phyloP scores from a whole-genome alignment of 2,797 vertebrate species.

The Rhynchonycteris naso region DNA sequence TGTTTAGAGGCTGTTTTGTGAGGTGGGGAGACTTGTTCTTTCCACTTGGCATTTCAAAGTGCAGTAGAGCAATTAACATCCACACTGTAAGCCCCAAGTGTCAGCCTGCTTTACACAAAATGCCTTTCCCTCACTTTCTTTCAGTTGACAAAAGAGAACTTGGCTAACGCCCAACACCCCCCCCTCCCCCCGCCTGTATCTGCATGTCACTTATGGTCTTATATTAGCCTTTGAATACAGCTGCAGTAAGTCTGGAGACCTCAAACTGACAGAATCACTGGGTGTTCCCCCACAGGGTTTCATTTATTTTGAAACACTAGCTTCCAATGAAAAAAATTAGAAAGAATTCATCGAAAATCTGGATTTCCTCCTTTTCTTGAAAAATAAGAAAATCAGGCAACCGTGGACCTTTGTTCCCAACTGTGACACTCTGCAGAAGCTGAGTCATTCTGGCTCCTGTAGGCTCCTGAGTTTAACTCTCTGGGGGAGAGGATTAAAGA shows the following conservation, averaged over 20 bases:
- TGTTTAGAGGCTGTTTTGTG: not conserved
- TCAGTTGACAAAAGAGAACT: not conserved
- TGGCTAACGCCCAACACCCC: not conserved
- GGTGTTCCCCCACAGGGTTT: not conserved
- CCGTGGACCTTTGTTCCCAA: not conserved
- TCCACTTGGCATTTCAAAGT: constrained; percentile 50
- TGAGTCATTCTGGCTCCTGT: not conserved
- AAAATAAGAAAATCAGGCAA: not conserved
- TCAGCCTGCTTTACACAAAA: constrained; percentile 29
- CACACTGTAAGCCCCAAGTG: not conserved
- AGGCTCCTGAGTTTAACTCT: not conserved
- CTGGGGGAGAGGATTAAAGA: not conserved
- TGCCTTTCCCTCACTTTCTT: not conserved
- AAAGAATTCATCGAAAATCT: not conserved
- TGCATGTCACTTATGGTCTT: constrained; percentile 22
- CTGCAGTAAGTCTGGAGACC: not conserved
- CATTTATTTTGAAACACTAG: constrained; percentile 4
- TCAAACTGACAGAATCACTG: not conserved
- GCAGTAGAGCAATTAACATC: not conserved
- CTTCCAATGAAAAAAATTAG: constrained; percentile 24
- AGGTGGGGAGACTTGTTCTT: constrained; percentile 50
- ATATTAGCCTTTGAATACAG: constrained; percentile 13
- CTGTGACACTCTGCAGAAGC: not conserved
- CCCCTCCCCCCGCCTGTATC: not conserved
- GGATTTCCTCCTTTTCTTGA: constrained; percentile 30